Conservation (phyloP, 2,113 vertebrate genomes). For the Potamarius usumacintae region DNA sequence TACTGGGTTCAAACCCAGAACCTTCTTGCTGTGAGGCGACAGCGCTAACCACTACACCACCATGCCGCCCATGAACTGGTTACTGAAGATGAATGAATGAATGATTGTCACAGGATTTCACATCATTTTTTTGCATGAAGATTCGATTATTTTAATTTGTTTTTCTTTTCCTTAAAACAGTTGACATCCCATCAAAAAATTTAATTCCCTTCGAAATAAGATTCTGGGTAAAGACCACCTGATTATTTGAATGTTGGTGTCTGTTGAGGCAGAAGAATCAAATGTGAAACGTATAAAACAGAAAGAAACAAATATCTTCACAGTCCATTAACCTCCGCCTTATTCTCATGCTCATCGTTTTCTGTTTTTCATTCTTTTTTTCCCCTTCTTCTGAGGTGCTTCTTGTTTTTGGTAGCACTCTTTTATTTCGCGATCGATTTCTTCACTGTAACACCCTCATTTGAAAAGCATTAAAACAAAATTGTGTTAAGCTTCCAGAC, state of each 20-base stretch:
- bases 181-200: no score
- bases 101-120: no score
- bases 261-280: constrained; percentile 2
- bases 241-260: background rate
- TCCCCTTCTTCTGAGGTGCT: background rate
- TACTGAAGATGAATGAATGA: no score
- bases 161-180: no score
- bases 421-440: constrained; percentile 35
- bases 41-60: no score
- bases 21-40: no score
- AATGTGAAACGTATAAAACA: background rate
- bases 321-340: background rate
- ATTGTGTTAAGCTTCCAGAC: constrained; percentile 36
- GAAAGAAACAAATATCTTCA: constrained; percentile 1
- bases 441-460: background rate
- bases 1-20: no score
- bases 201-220: background rate
- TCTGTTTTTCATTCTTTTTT: no score
- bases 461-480: constrained; percentile 41
- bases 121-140: no score
- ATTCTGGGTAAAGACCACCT: background rate
- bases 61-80: no score
- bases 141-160: no score
- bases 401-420: constrained; percentile 10
- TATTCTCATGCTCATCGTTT: constrained; percentile 7